phyloP scores from a whole-genome alignment of 1,140 invertebrate species.

The Calosoma granatense region DNA sequence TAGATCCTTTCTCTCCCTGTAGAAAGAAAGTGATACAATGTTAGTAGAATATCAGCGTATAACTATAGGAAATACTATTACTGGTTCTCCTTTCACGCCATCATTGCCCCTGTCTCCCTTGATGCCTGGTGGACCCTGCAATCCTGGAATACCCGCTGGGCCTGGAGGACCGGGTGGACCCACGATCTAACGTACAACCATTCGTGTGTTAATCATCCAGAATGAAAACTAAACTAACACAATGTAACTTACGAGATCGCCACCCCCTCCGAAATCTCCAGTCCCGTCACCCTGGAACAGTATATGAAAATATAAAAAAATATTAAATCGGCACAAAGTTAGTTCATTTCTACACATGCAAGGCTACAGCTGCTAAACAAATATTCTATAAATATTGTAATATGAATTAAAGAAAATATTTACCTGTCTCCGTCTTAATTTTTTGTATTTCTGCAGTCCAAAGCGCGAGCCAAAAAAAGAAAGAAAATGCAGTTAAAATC shows the following conservation, averaged over 20 bases:
- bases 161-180: conserved; percentile 81
- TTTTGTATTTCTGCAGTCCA: conserved; percentile 72
- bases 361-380: conserved; percentile 7
- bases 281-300: conserved; percentile 67
- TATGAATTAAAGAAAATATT: conserved; percentile 35
- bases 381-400: not conserved
- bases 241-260: conserved; percentile 56
- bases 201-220: not conserved
- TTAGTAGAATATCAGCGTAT: conserved; percentile 3
- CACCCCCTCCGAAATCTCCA: conserved; percentile 56
- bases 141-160: conserved; percentile 56
- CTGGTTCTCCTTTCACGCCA: conserved; percentile 79
- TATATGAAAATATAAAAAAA: conserved; percentile 33
- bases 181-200: conserved; percentile 39
- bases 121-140: conserved; percentile 76
- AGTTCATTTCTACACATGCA: not conserved
- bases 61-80: conserved; percentile 40
- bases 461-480: conserved; percentile 30
- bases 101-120: conserved; percentile 80
- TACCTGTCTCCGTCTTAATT: conserved; percentile 79
- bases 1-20: conserved; percentile 81
- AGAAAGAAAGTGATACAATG: conserved; percentile 26
- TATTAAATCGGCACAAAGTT: not conserved
- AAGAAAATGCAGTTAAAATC: conserved; percentile 21
- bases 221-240: conserved; percentile 9